Evolutionary conservation across 2,797 vertebrate genomes (phyloP), one percentile per base, ranked within the genome.

Genomic region (Eutrigla gurnardus): DNA sequence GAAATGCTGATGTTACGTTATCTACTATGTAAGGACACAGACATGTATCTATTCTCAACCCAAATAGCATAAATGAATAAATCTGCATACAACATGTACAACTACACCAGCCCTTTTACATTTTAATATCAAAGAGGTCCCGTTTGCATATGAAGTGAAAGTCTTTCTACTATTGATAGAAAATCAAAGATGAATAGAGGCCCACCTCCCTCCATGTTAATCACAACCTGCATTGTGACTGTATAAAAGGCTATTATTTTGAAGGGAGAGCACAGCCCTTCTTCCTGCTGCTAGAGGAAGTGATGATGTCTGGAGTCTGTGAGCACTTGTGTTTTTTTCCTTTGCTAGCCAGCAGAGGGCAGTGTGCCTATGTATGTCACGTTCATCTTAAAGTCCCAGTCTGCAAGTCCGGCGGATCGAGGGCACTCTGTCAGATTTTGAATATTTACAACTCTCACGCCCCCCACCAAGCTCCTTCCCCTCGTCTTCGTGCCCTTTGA

Each of bases 11-110:
- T 75, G 65, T 55, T 50, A 83, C 1, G 1, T 74, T 54, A 78
- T 80, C 40, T 65, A 9, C 79, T 40, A 64, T 74, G 73, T 66
- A 86, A 76, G 58, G 50, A 66, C 17, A 40, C 59, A 39, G 46
- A 55, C 70, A 47, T 77, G 52, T 55, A 55, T 75, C 15, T 62
- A 66, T 61, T 70, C 80, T 76, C 49, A 75, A 74, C 62, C 54
- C 65, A 81, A 87, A 85, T 43, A 57, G 79, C 78, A 90, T 84
- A 69, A 78, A 86, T 86, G n/a, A 84, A 84, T 87, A 84, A 85
- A 90, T 88, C 59, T 82, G 81, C 84, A 86, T 81, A 70, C 11
- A 15, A 69, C 74, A 70, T 83, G 73, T 70, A 57, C 81, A 42
- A 52, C 43, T 36, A 52, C 49, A 54, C n/a, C 4, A 0, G 35